Evolutionary conservation across 2,888 invertebrate species (phyloP).

Genomic region (Parthenolecanium corni): DNA sequence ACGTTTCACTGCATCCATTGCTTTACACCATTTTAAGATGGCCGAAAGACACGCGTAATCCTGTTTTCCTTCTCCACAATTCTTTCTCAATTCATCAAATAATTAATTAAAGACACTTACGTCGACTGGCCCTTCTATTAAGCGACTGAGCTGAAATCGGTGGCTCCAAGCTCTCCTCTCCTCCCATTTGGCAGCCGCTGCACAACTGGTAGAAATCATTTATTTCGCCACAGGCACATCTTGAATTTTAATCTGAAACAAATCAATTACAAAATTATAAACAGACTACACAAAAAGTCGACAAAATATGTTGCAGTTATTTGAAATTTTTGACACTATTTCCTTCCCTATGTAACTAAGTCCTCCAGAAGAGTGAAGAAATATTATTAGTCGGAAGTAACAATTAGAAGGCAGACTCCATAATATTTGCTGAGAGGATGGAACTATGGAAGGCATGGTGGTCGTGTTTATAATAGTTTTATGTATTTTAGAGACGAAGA

Average conservation of each 20-base stretch:
- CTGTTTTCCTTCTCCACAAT: neutral
- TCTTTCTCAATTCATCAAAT: neutral
- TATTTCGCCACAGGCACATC: constrained; percentile 23
- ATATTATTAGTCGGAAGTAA: no score
- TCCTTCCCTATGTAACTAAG: no score
- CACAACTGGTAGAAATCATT: constrained; percentile 27
- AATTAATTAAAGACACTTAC: constrained; percentile 16
- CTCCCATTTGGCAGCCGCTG: constrained; percentile 30
- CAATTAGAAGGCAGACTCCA: no score
- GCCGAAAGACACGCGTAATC: neutral
- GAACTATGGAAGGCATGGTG: no score
- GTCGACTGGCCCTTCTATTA: constrained; percentile 28
- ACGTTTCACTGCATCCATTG: neutral
- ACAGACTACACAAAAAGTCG: no score
- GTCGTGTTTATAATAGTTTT: no score
- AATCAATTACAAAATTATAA: neutral
- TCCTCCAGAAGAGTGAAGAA: no score
- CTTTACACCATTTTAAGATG: neutral
- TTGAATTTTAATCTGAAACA: constrained; percentile 18
- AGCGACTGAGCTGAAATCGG: constrained; percentile 26
- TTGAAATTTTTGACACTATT: no score
- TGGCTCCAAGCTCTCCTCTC: constrained; percentile 30
- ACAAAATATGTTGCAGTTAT: no score
- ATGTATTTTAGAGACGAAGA: no score
- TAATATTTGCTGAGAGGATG: no score